These are phyloP conservation scores for Macrotrachela quadricornifera DNA, from an alignment of 1,140 invertebrate species.

Conservation along the genomic window DNA sequence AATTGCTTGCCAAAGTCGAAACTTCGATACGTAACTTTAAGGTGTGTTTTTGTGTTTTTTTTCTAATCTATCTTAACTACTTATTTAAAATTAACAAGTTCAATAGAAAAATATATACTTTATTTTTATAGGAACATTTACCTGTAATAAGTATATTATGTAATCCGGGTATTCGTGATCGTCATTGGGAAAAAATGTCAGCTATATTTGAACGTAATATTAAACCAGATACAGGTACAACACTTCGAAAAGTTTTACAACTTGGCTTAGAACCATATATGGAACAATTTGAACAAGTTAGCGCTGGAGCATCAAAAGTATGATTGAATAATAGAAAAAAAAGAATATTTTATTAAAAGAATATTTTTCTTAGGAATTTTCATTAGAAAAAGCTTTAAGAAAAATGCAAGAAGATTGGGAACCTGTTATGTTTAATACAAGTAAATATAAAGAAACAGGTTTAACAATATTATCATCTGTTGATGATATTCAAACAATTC, in stretches of 20 bases:
- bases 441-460: conserved; percentile 39
- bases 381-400: conserved; percentile 27
- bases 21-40: too few relatives aligned
- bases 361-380: conserved; percentile 16
- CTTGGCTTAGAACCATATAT: conserved; percentile 41
- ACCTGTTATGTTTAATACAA: conserved; percentile 26
- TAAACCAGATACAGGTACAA: conserved; percentile 42
- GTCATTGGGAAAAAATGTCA: conserved; percentile 41
- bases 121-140: conserved; percentile 29
- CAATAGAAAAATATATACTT: conserved; percentile 36
- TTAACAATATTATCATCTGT: conserved; percentile 24
- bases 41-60: too few relatives aligned
- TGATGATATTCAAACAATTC: conserved; percentile 30
- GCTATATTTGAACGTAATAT: conserved; percentile 46
- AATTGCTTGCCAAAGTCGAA: too few relatives aligned
- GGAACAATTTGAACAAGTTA: conserved; percentile 34
- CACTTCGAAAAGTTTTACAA: conserved; percentile 55
- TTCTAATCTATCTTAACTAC: too few relatives aligned
- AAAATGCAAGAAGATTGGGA: conserved; percentile 33
- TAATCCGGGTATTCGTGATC: conserved; percentile 29
- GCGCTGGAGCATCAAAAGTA: conserved; percentile 24
- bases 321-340: too few relatives aligned
- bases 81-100: too few relatives aligned
- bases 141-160: conserved; percentile 29
- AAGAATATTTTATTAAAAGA: too few relatives aligned